Evolutionary conservation across 53 echinoderm and acorn worm genomes (phyloP), one percentile per base, ranked within the genome.

Genomic region (Actinopyga echinites): DNA sequence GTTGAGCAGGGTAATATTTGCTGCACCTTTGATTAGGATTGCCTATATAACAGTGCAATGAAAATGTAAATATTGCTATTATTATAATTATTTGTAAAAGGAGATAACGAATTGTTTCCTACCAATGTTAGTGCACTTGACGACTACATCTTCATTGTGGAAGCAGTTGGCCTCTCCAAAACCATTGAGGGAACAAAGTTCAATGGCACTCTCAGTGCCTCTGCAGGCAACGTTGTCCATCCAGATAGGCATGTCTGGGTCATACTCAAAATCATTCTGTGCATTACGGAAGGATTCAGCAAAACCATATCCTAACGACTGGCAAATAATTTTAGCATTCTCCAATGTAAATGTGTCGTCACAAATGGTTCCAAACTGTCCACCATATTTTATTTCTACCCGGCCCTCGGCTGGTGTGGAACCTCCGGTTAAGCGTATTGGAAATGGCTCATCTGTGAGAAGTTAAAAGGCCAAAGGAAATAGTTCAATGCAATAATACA

Each of bases 391-490:
- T 36, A 93, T 66, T 69, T 93, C 89, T 4, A 95, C 84, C 6
- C 92, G 66, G 6, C 92, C 92, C 12, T 89, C 89, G 0, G 52
- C 25, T 10, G 44, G 52, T 4, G 84, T 68, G 5, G 56, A 29
- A 0, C 91, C 91, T 26, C 84, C 87, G 3, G 65, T 56, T 3
- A 91, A 64, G 42, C 91, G 87, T 25, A 91, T 83, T 31, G 56
- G 74, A 4, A 75, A 69, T 42, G 63, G 54, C 22, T 65, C 45
- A 73, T 82, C 82, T 82, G 52, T 69, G 68, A 17, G 63, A 62
- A 62, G 22, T 59, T 11, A 13, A 62, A 30, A 62, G 2, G 31
- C 0, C 10, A 31, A 62, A 24, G 63, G 21, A 62, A 62, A 30
- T 15, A 15, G 9, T 49, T n/a, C 49, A 49, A 0, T 49, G 49